These are phyloP conservation scores for Piezodorus guildinii DNA, from an alignment of 1,140 invertebrate genomes.

Conservation along the genomic window DNA sequence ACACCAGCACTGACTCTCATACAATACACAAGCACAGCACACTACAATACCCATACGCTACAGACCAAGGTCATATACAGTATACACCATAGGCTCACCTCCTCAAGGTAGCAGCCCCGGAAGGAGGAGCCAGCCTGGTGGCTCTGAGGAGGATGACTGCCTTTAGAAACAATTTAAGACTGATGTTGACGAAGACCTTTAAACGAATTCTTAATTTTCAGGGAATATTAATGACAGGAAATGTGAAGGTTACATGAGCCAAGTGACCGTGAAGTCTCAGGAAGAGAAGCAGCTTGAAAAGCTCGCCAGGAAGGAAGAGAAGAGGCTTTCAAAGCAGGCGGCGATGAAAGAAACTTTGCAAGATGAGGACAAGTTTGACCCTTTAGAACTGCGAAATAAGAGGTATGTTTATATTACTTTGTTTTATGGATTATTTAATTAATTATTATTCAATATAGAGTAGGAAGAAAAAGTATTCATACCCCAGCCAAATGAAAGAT, in stretches of 20 bases:
- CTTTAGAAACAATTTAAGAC: neutral
- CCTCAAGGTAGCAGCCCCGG: no score
- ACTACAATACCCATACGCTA: no score
- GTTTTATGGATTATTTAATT: no score
- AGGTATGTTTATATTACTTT: slow-evolving; percentile 31
- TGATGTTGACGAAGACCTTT: neutral
- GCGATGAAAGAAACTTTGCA: slow-evolving; percentile 37
- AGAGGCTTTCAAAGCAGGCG: slow-evolving; percentile 55
- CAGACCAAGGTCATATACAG: no score
- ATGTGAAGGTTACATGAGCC: slow-evolving; percentile 2
- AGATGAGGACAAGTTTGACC: slow-evolving; percentile 41
- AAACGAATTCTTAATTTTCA: neutral
- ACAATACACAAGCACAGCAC: no score
- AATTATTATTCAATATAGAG: no score
- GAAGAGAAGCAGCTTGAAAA: slow-evolving; percentile 72
- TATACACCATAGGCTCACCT: no score
- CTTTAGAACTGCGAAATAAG: slow-evolving; percentile 35
- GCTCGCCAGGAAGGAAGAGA: slow-evolving; percentile 78
- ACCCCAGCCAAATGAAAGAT: no score
- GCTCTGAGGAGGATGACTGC: neutral
- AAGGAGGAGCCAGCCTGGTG: no score
- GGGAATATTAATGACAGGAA: neutral
- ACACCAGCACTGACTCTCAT: no score
- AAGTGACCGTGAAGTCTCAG: slow-evolving; percentile 60
- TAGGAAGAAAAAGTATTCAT: no score